Evolutionary conservation across 1,140 invertebrate genomes (phyloP).

Genomic region (Pseudomyrmex sp.): DNA sequence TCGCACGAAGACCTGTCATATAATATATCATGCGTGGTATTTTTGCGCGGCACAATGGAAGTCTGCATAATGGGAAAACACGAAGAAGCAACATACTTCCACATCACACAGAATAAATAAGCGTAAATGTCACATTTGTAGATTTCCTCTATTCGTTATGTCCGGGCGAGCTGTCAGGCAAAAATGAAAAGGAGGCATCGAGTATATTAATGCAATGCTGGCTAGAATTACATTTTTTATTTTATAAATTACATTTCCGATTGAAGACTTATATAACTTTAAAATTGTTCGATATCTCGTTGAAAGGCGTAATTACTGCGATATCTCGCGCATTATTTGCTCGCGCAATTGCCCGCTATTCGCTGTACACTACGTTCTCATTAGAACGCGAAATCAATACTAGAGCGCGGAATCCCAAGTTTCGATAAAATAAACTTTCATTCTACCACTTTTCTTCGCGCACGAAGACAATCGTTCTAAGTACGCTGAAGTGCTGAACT

Average conservation of each 20-base stretch:
- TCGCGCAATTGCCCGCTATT: slow-evolving; percentile 9
- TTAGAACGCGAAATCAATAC: not conserved
- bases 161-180: slow-evolving; percentile 1
- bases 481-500: slow-evolving; percentile 44
- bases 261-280: slow-evolving; percentile 4
- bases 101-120: slow-evolving; percentile 46
- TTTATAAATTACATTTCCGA: slow-evolving; percentile 6
- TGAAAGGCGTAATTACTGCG: slow-evolving; percentile 21
- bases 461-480: slow-evolving; percentile 42
- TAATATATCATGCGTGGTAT: slow-evolving; percentile 24
- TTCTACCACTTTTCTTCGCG: slow-evolving; percentile 5
- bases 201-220: slow-evolving; percentile 37
- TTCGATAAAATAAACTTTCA: slow-evolving; percentile 37
- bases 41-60: slow-evolving; percentile 17
- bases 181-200: slow-evolving; percentile 17
- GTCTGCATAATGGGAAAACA: slow-evolving; percentile 51
- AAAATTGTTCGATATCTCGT: slow-evolving; percentile 1
- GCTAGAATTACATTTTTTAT: not conserved
- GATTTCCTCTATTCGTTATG: slow-evolving; percentile 45
- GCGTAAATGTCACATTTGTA: slow-evolving; percentile 34
- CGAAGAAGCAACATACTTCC: slow-evolving; percentile 30
- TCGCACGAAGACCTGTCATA: not conserved
- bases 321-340: slow-evolving; percentile 2
- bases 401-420: not conserved
- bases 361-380: not conserved